Base-by-base conservation (phyloP, 1,140 invertebrate genomes). In the Phymastichus coffea region DNA sequence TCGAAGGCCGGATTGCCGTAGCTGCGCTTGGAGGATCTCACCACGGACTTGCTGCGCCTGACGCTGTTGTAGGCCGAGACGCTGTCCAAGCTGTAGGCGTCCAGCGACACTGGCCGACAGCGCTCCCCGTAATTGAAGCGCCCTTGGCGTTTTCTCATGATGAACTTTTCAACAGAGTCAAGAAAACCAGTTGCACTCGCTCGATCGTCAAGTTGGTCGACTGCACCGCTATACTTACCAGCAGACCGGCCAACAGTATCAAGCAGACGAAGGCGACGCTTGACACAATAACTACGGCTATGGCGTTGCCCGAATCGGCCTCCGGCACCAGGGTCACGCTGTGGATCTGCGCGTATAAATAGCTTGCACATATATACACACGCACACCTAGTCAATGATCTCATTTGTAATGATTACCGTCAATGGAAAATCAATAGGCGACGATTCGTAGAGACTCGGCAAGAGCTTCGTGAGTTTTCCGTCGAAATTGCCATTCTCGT, bases 1-100 rank as follows among this genome's bases (percentile, higher is more conserved):
- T 94, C 92, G 75, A 94, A 95, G n/a, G 89, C 92, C 15, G 90
- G 90, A 80, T 95, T 95, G 28, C 92, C 90, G 69, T 94, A 95
- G 41, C 92, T 93, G 25, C 91, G 80, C 70, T 93, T 94, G n/a
- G 92, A 94, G n/a, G 86, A 82, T 49, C 91, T 81, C 9, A 82
- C 82, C 25, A 82, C 82, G 41, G 85, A 85, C 71, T 91, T 88
- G 55, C 89, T 88, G 55, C 90, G 81, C 25, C 90, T 83, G 7
- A 89, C 85, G 57, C 87, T 89, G 65, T 88, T 88, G 65, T 89
- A 88, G 4, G 93, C 89, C 1, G 92, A 94, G 23, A 94, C 88
- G 70, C 91, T 94, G 76, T 94, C 92, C 67, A 95, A 78, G 67
- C 90, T 93, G 79, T 94, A 95, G 12, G 91, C 91, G 69, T 95